Evolutionary conservation across 2,888 invertebrate genomes (phyloP).

Genomic region (Chaitophorus viminalis): DNA sequence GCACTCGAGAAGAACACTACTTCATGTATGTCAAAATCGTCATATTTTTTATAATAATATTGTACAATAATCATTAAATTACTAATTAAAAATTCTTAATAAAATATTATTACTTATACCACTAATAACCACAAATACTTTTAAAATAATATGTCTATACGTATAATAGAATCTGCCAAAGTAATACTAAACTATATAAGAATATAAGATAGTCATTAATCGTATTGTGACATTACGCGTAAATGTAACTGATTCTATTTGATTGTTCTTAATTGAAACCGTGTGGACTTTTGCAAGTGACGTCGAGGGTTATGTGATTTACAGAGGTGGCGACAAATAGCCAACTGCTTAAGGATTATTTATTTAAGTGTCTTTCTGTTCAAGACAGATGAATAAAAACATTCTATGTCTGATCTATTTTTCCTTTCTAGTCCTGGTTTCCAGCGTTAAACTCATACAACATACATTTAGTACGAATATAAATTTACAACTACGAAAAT

Average conservation of each 20-base stretch:
- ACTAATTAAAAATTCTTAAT: too few species aligned
- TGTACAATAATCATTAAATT: neutral
- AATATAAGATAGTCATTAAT: constrained; percentile 15
- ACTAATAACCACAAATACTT: too few species aligned
- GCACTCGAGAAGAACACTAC: too few species aligned
- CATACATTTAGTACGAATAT: neutral
- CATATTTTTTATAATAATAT: too few species aligned
- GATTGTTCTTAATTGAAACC: constrained; percentile 51
- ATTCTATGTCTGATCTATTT: neutral
- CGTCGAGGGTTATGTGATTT: constrained; percentile 53
- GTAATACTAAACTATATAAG: neutral
- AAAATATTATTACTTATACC: too few species aligned
- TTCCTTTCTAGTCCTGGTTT: neutral
- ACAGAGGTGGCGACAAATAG: constrained; percentile 46
- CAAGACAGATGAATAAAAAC: constrained; percentile 43
- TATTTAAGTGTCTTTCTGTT: constrained; percentile 52
- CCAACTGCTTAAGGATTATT: constrained; percentile 48
- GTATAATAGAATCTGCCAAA: too few species aligned
- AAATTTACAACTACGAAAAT: neutral
- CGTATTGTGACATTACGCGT: constrained; percentile 20
- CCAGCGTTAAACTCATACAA: neutral
- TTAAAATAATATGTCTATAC: neutral
- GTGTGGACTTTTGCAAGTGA: constrained; percentile 48
- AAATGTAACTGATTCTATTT: constrained; percentile 38
- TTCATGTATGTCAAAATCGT: too few species aligned